phyloP scores from a whole-genome alignment of 2,113 vertebrate species.

The Romanogobio albipinnatus region DNA sequence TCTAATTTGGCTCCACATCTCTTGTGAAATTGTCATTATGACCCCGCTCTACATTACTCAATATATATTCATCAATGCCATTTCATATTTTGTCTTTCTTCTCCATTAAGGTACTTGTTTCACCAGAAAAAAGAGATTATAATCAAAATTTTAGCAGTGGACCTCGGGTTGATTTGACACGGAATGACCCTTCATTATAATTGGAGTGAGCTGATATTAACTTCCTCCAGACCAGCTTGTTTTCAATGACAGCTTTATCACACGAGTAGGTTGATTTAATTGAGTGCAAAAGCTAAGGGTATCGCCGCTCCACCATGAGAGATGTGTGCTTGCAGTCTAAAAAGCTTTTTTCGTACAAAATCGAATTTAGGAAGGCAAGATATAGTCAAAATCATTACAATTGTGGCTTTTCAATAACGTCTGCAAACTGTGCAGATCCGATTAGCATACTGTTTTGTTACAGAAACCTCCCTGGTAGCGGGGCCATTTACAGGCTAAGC shows the following conservation, averaged over 20 bases:
- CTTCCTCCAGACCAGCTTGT: background rate
- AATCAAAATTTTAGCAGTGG: background rate
- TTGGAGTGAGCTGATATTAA: background rate
- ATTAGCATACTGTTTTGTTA: slow-evolving; percentile 60
- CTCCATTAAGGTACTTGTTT: background rate
- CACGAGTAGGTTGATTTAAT: background rate
- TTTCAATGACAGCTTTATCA: background rate
- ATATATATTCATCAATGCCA: background rate
- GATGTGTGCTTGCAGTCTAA: slow-evolving; percentile 37
- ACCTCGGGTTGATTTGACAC: background rate
- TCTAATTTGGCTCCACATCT: background rate
- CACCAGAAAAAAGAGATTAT: background rate
- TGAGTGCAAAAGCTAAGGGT: background rate
- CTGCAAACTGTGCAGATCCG: slow-evolving; percentile 54
- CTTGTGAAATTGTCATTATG: no score
- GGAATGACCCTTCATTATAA: background rate
- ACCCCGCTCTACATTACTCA: background rate
- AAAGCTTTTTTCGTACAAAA: slow-evolving; percentile 59
- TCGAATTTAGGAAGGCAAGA: slow-evolving; percentile 61
- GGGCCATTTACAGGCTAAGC: slow-evolving; percentile 55
- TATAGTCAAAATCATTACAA: slow-evolving; percentile 55
- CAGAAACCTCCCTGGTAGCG: slow-evolving; percentile 47
- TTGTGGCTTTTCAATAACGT: slow-evolving; percentile 65
- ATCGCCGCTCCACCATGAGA: background rate
- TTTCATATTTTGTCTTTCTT: background rate